Evolutionary conservation across 1,140 invertebrate species (phyloP).

Genomic region (Rhyzopertha dominica): DNA sequence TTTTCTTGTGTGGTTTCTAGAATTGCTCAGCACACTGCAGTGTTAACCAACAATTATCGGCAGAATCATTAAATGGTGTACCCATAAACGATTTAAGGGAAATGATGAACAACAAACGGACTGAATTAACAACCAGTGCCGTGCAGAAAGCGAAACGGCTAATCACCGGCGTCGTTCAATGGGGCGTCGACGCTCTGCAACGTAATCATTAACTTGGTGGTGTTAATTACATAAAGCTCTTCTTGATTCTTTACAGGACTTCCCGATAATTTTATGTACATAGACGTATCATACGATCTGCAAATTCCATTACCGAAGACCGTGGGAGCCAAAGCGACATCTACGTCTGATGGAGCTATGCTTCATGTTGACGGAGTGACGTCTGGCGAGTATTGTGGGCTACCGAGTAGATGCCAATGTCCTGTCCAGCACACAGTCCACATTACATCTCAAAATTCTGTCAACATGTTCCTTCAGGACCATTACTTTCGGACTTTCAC

Average conservation of each 20-base stretch:
- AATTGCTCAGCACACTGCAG: too few relatives aligned
- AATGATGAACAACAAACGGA: conserved; percentile 13
- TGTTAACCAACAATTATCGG: too few relatives aligned
- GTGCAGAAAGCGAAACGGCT: conserved; percentile 17
- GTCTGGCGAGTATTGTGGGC: conserved; percentile 27
- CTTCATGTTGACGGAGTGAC: conserved; percentile 30
- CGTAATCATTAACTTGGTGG: too few relatives aligned
- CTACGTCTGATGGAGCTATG: conserved; percentile 27
- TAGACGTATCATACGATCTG: conserved; percentile 33
- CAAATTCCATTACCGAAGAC: conserved; percentile 28
- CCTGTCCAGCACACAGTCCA: conserved; percentile 31
- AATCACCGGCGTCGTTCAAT: conserved; percentile 18
- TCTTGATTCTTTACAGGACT: conserved; percentile 31
- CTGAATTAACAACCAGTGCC: conserved; percentile 9
- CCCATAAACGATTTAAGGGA: conserved; percentile 16
- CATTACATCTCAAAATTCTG: conserved; percentile 28
- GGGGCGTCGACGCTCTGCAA: too few relatives aligned
- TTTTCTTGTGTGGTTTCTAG: too few relatives aligned
- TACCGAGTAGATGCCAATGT: conserved; percentile 33
- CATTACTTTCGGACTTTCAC: conserved; percentile 31
- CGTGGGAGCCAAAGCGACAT: conserved; percentile 21
- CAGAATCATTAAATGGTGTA: conserved; percentile 19
- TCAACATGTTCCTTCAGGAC: conserved; percentile 27
- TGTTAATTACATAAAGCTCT: too few relatives aligned
- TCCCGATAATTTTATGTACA: conserved; percentile 34